Evolutionary conservation across 2,113 vertebrate genomes (phyloP).

Genomic region (Trogon surrucura): DNA sequence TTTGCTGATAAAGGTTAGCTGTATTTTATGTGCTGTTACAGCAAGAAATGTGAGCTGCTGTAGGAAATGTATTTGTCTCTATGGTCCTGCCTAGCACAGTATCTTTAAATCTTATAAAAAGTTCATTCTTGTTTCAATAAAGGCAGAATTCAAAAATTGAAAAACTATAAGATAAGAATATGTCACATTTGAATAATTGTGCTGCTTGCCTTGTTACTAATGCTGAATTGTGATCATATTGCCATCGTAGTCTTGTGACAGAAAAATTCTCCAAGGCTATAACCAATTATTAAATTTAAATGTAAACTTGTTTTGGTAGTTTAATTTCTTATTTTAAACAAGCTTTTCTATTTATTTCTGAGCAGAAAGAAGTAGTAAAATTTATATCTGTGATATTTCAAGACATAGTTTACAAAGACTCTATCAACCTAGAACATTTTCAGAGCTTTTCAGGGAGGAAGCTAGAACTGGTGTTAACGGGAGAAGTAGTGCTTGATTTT

Average conservation of each 20-base stretch:
- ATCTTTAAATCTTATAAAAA: slow-evolving; percentile 26
- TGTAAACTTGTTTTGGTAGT: neutral
- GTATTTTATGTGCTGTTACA: neutral
- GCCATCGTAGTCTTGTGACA: neutral
- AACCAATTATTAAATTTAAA: neutral
- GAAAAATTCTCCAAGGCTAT: slow-evolving; percentile 21
- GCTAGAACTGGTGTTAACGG: neutral
- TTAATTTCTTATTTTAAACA: slow-evolving; percentile 5
- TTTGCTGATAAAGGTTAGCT: neutral
- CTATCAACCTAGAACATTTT: neutral
- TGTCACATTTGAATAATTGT: slow-evolving; percentile 48
- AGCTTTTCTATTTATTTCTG: neutral
- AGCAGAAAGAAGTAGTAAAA: neutral
- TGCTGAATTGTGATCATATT: slow-evolving; percentile 5
- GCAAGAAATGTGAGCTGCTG: neutral
- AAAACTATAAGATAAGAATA: slow-evolving; percentile 42
- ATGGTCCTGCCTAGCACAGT: neutral
- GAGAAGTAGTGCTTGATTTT: neutral
- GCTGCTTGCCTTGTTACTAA: neutral
- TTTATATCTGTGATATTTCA: neutral
- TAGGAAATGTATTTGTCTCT: neutral
- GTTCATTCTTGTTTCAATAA: slow-evolving; percentile 22
- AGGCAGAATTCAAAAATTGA: slow-evolving; percentile 24
- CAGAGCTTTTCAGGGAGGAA: neutral
- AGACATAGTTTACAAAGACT: neutral